Evolutionary conservation across 2,797 vertebrate genomes (phyloP).

Genomic region (Capromys pilorides): DNA sequence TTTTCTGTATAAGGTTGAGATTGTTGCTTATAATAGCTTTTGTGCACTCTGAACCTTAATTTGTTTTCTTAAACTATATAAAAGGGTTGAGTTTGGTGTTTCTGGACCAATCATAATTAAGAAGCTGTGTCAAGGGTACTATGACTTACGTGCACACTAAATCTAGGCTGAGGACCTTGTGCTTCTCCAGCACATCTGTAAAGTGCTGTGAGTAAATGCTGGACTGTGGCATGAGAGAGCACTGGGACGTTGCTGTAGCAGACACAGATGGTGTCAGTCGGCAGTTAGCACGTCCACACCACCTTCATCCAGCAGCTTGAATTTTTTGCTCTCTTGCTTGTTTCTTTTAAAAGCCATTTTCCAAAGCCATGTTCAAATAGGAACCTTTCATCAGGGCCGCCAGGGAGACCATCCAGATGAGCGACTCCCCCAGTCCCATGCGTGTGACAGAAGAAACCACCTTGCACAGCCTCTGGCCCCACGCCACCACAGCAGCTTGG

Average conservation of each 20-base stretch:
- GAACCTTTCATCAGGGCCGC: conserved; percentile 7
- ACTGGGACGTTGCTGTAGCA: conserved; percentile 68
- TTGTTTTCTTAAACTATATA: conserved; percentile 31
- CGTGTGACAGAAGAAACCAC: conserved; percentile 54
- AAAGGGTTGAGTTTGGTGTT: neutral
- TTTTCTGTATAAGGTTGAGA: conserved; percentile 41
- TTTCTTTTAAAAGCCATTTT: conserved; percentile 71
- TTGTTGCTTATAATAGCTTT: conserved; percentile 8
- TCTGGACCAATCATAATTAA: neutral
- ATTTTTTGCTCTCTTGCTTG: conserved; percentile 68
- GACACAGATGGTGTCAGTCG: conserved; percentile 59
- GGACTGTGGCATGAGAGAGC: conserved; percentile 63
- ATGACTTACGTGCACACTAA: conserved; percentile 66
- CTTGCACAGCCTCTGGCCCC: conserved; percentile 19
- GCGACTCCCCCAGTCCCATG: neutral
- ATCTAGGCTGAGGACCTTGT: conserved; percentile 74
- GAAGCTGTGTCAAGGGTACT: neutral
- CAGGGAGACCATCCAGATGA: conserved; percentile 29
- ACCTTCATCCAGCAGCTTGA: conserved; percentile 67
- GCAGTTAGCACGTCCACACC: conserved; percentile 58
- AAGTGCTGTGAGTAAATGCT: conserved; percentile 61
- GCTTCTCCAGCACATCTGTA: conserved; percentile 66
- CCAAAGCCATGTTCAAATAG: conserved; percentile 31
- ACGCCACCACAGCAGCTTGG: conserved; percentile 56
- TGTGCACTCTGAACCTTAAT: conserved; percentile 7